Percentiles rank a stretch among this genome's conserved stretches.
Conservation (phyloP, 2,113 vertebrate species). For the Desmodus rotundus region DNA sequence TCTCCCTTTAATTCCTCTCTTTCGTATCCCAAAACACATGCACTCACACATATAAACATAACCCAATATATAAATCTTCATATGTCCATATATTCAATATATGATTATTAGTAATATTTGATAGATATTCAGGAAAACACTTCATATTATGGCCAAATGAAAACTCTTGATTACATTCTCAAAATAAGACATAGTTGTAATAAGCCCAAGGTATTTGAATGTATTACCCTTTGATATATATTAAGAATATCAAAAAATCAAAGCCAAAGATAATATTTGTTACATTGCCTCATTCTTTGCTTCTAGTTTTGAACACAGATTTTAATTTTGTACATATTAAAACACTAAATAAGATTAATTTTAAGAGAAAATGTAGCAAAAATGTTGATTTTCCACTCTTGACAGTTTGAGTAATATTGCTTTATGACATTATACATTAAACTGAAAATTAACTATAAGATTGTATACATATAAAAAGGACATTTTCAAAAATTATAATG, state of each 20-base stretch:
- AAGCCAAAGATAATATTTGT: not conserved
- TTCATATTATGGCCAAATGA: not conserved
- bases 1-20: not conserved
- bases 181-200: not conserved
- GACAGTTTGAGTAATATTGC: not conserved
- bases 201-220: not conserved
- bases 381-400: not conserved
- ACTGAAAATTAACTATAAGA: conserved; percentile 18
- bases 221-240: not conserved
- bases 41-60: not conserved
- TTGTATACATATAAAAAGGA: not conserved
- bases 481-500: not conserved
- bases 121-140: not conserved
- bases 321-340: not conserved
- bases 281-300: not conserved
- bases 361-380: not conserved
- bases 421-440: not conserved
- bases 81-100: not conserved
- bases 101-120: not conserved
- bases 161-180: not conserved
- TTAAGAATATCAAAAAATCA: not conserved
- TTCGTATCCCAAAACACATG: not conserved
- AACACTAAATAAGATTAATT: not conserved
- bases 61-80: not conserved
- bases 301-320: not conserved